Evolutionary conservation across 2,113 vertebrate species (phyloP), one percentile per base, ranked within the genome.

Genomic region (Chionis minor): DNA sequence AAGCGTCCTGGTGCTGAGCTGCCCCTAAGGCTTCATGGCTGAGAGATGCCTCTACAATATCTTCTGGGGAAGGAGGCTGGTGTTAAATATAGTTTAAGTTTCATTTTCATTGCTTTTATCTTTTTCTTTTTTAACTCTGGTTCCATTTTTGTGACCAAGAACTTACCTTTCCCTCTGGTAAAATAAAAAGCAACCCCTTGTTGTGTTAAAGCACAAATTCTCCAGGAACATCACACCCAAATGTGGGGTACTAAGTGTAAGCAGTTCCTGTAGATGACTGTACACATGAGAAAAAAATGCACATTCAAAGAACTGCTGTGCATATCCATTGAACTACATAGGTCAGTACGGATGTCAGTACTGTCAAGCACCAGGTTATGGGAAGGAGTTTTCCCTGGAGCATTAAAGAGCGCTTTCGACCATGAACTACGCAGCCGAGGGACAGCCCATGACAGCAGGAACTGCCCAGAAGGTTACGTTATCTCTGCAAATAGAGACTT

Each of bases 401-500:
- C 67, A 45, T 26, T 58, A 54, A 65, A n/a, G 4, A 61, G 18
- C 21, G 59, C 22, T 83, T 91, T 81, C 1, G 0, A 66, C 24
- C 27, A 70, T 9, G 19, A 91, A 55, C 66, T 12, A 73, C 27
- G 62, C 40, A 80, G 62, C 21, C 10, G n/a, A 94, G 66, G 58
- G 49, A 90, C 45, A 86, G 82, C 28, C 69, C 49, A 59, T 40
- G 38, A 84, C 65, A 91, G 40, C 32, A 91, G 81, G 63, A 95
- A 44, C 73, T 95, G 40, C 52, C 44, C 56, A 79, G 69, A 69
- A 91, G 49, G 81, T 85, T 74, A 81, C 33, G 40, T 85, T 81
- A 72, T 44, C 65, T 91, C 84, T 87, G 47, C 33, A 89, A 84
- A 89, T 12, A 89, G 22, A 71, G 63, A 85, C 65, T 75, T 91